Evolutionary conservation across 2,888 invertebrate species (phyloP).

Genomic region (Macaria notata): DNA sequence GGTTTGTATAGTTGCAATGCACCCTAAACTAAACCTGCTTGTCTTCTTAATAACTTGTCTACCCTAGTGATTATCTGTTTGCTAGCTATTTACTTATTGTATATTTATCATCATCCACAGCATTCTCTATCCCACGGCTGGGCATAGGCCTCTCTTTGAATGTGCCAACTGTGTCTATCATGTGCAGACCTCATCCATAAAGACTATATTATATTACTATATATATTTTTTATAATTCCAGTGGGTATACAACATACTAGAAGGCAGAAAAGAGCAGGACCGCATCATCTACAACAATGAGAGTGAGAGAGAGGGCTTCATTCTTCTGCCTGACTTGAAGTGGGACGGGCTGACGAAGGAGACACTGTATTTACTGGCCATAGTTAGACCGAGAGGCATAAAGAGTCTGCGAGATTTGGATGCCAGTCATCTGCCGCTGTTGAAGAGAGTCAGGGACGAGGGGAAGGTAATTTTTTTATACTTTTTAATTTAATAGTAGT

Average conservation of each 20-base stretch:
- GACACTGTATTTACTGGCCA: conserved; percentile 92
- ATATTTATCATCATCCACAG: too few species aligned
- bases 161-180: too few species aligned
- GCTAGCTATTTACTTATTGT: too few species aligned
- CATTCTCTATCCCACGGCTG: too few species aligned
- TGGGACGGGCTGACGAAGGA: conserved; percentile 93
- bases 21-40: too few species aligned
- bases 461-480: conserved; percentile 81
- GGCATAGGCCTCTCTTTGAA: too few species aligned
- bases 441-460: conserved; percentile 90
- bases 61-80: too few species aligned
- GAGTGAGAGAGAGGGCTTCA: conserved; percentile 90
- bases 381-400: conserved; percentile 87
- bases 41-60: too few species aligned
- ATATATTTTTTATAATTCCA: conserved; percentile 65
- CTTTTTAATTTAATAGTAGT: too few species aligned
- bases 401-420: conserved; percentile 93
- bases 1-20: too few species aligned
- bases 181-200: too few species aligned
- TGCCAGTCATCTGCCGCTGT: conserved; percentile 88
- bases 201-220: too few species aligned
- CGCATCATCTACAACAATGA: conserved; percentile 87
- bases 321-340: conserved; percentile 96
- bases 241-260: conserved; percentile 99
- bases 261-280: conserved; percentile 94